phyloP scores from a whole-genome alignment of 2,888 invertebrate genomes.

The Congeria kusceri region DNA sequence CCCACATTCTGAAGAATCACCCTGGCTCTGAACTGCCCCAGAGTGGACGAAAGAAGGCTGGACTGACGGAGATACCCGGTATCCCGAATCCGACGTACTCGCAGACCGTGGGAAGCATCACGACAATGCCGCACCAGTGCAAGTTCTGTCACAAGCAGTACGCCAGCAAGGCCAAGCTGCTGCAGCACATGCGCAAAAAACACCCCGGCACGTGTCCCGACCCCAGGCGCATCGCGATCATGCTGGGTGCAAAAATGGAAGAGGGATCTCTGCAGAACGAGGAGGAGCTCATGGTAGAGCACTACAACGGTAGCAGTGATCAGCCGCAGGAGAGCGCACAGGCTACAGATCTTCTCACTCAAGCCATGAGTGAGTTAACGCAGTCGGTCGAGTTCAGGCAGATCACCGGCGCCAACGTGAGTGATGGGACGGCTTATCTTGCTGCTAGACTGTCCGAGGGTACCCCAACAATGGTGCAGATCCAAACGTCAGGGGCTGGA shows the following conservation, averaged over 20 bases:
- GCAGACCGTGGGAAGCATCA: constrained; percentile 91
- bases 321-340: constrained; percentile 61
- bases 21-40: constrained; percentile 90
- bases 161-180: constrained; percentile 90
- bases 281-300: not conserved
- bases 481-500: constrained; percentile 62
- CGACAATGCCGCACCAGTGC: constrained; percentile 90
- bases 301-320: constrained; percentile 49
- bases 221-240: not conserved
- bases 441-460: constrained; percentile 57
- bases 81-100: constrained; percentile 89
- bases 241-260: not conserved
- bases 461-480: constrained; percentile 69
- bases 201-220: constrained; percentile 79
- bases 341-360: constrained; percentile 85
- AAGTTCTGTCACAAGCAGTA: constrained; percentile 95
- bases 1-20: constrained; percentile 93
- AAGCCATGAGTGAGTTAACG: constrained; percentile 86
- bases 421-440: constrained; percentile 59
- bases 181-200: constrained; percentile 87
- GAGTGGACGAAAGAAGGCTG: constrained; percentile 77
- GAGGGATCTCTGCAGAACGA: not conserved
- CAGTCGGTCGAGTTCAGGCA: constrained; percentile 79
- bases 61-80: constrained; percentile 85
- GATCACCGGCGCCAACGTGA: constrained; percentile 27